These are phyloP conservation scores for Brachymystax lenok DNA, from an alignment of 2,797 vertebrate genomes.

Conservation along the genomic window DNA sequence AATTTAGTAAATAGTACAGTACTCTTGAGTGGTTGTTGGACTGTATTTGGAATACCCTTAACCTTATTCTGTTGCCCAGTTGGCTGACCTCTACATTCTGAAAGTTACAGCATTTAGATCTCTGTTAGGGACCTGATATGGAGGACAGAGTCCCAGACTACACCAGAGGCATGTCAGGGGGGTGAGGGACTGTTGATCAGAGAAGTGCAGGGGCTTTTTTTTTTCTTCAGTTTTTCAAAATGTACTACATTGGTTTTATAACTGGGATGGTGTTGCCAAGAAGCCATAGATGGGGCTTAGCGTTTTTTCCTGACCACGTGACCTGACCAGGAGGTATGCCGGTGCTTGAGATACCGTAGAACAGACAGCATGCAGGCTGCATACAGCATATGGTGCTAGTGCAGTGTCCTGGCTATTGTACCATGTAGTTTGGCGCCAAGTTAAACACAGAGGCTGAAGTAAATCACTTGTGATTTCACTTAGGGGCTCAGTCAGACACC, in stretches of 20 bases:
- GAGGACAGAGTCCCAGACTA: background rate
- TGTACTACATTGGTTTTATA: background rate
- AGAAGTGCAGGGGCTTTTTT: background rate
- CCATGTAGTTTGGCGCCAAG: too few relatives aligned
- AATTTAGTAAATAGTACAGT: background rate
- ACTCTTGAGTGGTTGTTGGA: slow-evolving; percentile 14
- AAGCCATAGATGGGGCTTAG: background rate
- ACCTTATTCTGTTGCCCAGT: slow-evolving; percentile 7
- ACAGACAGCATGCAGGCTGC: background rate
- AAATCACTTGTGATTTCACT: too few relatives aligned
- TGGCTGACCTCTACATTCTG: slow-evolving; percentile 16
- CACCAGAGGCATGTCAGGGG: background rate
- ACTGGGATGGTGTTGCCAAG: background rate
- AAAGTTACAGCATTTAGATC: background rate
- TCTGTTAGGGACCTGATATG: background rate
- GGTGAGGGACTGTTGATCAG: background rate
- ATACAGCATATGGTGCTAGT: background rate
- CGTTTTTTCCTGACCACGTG: background rate
- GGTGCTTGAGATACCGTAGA: background rate
- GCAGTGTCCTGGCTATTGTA: background rate
- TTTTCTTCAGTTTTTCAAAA: background rate
- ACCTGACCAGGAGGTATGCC: background rate
- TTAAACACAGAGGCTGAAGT: too few relatives aligned
- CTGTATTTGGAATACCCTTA: background rate
- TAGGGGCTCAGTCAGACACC: too few relatives aligned